Percentiles rank a stretch among this genome's conserved stretches.
Conservation (phyloP, 2,113 vertebrate genomes). For the Galbula dea region DNA sequence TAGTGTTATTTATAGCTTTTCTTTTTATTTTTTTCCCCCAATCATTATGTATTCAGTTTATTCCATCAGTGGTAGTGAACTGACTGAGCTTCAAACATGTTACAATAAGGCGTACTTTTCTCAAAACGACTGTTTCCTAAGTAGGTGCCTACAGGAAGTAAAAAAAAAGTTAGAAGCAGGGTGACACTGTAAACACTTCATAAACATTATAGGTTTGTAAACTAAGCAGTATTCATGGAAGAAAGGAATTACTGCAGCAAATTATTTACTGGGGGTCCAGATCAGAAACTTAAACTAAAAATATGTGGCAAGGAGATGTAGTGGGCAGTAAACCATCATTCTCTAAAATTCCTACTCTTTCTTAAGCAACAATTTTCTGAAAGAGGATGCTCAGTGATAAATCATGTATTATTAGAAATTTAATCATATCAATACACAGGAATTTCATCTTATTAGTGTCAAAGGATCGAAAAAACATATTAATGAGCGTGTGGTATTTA, state of each 20-base stretch:
- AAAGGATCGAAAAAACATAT: not conserved
- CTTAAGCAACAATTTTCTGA: not conserved
- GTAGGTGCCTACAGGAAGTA: not conserved
- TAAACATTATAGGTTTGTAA: not conserved
- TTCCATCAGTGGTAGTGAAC: not conserved
- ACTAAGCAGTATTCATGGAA: not conserved
- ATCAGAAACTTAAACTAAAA: not conserved
- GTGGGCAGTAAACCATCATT: not conserved
- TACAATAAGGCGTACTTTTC: not conserved
- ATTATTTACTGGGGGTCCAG: rapidly evolving
- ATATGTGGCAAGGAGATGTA: not conserved
- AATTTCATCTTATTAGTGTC: not conserved
- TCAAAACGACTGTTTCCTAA: not conserved
- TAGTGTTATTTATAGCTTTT: not conserved
- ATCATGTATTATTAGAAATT: not conserved
- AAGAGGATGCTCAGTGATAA: not conserved
- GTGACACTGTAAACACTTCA: not conserved
- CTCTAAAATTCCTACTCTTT: not conserved
- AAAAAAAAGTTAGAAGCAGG: not conserved
- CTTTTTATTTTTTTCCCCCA: not conserved
- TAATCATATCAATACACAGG: not conserved
- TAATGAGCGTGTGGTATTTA: not conserved
- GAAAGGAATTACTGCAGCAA: not conserved
- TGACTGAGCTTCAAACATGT: not conserved
- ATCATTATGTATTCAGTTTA: not conserved